Base-by-base conservation (phyloP, 2,888 invertebrate genomes). In the Leucania comma region DNA sequence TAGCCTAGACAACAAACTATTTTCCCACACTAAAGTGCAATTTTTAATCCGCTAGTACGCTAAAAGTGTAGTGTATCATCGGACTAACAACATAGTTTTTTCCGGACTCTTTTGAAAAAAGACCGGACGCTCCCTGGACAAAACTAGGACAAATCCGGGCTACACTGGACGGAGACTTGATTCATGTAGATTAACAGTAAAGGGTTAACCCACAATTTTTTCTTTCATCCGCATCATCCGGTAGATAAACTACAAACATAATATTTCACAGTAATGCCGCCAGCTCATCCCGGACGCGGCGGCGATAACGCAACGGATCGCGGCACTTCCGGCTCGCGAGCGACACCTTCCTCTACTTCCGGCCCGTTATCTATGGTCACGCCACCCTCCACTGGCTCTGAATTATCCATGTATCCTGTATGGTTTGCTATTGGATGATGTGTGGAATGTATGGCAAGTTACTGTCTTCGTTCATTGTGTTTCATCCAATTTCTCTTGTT, bases 301-400 rank as follows among this genome's bases (percentile, higher is more conserved):
- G 60, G 74, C 82, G 91, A 91, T 91, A 90, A 87, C 87, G 88
- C 87, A 88, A 72, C 84, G 87, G 86, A 86, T 85, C 86, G 84
- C 68, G 73, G 69, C 79, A 75, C 86, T 71, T 89, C 91, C 90
- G 88, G 86, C 71, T 77, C 76, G 84, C 83, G 70, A 77, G 85
- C 86, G 87, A 87, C 89, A 88, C 88, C 89, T 90, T 87, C 89
- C 87, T 84, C 86, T 84, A 83, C 86, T 83, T 89, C 89, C 90
- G 85, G 79, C 69, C 35, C 72, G 84, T 83, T 89, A 89, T 88
- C 88, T 88, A 85, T 80, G 86, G 82, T 76, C 78, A 72, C 78
- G 75, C 70, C 75, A 81, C 76, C 82, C 83, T 78, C 77, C 65
- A 70, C 65, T 78, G 74, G 70, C 68, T 71, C 65, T 80, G 75